Base-by-base conservation (phyloP, 2,113 vertebrate species). In the Pristiophorus japonicus region DNA sequence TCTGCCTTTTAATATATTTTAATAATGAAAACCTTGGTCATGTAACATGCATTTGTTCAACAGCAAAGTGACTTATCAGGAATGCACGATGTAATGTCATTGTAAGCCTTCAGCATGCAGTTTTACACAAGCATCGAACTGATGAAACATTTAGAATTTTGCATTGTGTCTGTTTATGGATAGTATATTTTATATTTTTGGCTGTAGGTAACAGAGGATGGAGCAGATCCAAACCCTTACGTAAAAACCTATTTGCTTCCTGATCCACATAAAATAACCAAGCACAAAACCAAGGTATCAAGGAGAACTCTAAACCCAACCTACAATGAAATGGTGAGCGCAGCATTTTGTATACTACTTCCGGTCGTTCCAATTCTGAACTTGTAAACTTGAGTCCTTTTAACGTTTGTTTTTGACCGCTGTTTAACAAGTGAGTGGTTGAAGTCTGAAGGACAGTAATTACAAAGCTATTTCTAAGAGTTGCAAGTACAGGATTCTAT, bases 191-290 rank as follows among this genome's bases (percentile, higher is more conserved):
- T 16, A 42, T 75, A n/a, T 81, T 91, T 91, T 63, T 95, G 11
- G 70, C 96, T 96, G 45, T 96, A 99, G 99, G 98, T 99, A 84
- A 98, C 98, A 95, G 98, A 99, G 95, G 99, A 99, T 94, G 99
- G 98, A 95, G 97, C 98, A 24, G 99, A 99, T 96, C 99, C 99
- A 95, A 99, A 99, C 97, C 99, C 99, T 0, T 99, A 99, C 94
- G 99, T 99, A 92, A 99, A 99, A 97, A 99, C 99, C 0, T 99
- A 99, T 96, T 97, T 99, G 95, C 98, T 99, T 96, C 99, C 99
- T 96, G 99, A 99, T 96, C 98, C 97, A 0, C 98, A 99, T 97
- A 99, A 99, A 97, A 98, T 98, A 47, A 99, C 99, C 96, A 99
- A 99, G 97, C 98, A 98, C 95, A 99, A 99, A 98, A 99, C 99